Base-by-base conservation (phyloP, 2,113 vertebrate species). In the Platysteira castanea region DNA sequence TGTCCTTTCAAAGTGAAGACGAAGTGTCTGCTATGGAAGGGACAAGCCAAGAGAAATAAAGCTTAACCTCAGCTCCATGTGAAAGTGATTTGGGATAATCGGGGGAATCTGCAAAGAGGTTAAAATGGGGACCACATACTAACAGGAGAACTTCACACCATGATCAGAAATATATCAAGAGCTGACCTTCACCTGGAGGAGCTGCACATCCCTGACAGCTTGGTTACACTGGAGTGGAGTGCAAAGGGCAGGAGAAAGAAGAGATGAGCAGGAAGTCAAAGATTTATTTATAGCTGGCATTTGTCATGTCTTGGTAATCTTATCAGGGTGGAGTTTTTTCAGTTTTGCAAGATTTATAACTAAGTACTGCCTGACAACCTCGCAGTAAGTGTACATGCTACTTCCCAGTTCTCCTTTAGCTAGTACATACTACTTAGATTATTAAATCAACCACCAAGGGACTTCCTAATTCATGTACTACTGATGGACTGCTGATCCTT, bases 41-140 rank as follows among this genome's bases (percentile, higher is more conserved):
- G 95, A 98, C 96, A 97, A 94, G 98, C 99, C 99, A 99, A 99
- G 97, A 98, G 98, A 99, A 99, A 99, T 98, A 99, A 98, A 98
- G 97, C 97, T 98, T 98, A 98, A 98, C 98, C 98, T 98, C 98
- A 98, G 97, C 96, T 91, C 98, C 99, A 99, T 98, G 98, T 98
- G 98, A 99, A 99, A 99, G 97, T 98, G 97, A 98, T 99, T 98
- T 98, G 96, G 98, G 98, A 98, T 98, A 98, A 98, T 97, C 96
- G 71, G 95, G 96, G 96, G 96, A 97, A 90, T 98, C 96, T 98
- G 96, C 96, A 98, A 97, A 97, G 95, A 97, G 95, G 97, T 98
- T 98, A 97, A 95, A 97, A 96, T 1, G 9, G 93, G 97, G 97
- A 98, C 97, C 97, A 98, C 97, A 97, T 98, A 98, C 95, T 97